Conservation (phyloP, 1,140 invertebrate species). For the Cataglyphis hispanica region DNA sequence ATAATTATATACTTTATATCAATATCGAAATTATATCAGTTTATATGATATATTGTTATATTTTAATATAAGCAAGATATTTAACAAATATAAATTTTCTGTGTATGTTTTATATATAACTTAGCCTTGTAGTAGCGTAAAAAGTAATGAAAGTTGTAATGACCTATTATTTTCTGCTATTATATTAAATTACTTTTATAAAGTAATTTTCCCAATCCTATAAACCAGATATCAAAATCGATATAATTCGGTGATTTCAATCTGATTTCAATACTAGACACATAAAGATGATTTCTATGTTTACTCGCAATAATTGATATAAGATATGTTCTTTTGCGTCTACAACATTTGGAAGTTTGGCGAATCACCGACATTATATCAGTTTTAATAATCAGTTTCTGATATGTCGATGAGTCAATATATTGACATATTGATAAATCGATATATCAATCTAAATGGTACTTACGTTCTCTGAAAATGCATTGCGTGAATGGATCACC, state of each 20-base stretch:
- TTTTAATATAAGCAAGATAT: too few relatives aligned
- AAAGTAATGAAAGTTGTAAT: too few relatives aligned
- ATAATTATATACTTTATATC: too few relatives aligned
- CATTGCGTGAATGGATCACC: constrained; percentile 90
- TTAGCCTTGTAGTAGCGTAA: too few relatives aligned
- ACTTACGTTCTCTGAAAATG: constrained; percentile 74
- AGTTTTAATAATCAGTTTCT: neutral
- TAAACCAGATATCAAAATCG: neutral
- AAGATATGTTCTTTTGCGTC: neutral
- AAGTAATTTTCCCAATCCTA: neutral
- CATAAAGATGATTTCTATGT: neutral
- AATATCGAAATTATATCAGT: too few relatives aligned
- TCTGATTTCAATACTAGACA: neutral
- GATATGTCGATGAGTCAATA: too few relatives aligned
- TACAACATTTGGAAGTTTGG: neutral
- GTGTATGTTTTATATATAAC: too few relatives aligned
- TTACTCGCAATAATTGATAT: neutral
- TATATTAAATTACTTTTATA: too few relatives aligned
- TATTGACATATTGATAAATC: too few relatives aligned
- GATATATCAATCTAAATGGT: neutral
- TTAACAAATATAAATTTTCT: too few relatives aligned
- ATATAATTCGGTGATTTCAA: constrained; percentile 4
- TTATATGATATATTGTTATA: too few relatives aligned
- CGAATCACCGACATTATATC: neutral
- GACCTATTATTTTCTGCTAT: too few relatives aligned